Evolutionary conservation across 2,113 vertebrate species (phyloP), one percentile per base, ranked within the genome.

Genomic region (Syngnathus floridae): DNA sequence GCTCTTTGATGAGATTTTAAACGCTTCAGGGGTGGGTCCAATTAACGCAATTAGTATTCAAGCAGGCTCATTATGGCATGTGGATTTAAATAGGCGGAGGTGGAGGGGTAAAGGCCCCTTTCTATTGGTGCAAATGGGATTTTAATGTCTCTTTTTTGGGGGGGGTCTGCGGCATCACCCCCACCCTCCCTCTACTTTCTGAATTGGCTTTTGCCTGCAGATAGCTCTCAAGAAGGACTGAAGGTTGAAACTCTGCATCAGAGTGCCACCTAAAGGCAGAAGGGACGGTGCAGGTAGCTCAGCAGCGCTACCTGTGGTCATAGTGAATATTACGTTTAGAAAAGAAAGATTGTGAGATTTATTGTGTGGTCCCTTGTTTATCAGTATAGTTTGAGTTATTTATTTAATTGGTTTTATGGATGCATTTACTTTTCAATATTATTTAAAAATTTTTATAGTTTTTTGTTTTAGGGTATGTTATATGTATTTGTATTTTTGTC

Each of bases 241-340:
- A 26, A 60, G 61, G 79, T 75, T 82, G 74, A 91, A 91, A 89
- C 79, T 82, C 88, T 91, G 90, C 90, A 88, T 85, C 82, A 86
- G 78, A 90, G 88, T 89, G 68, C 90, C 90, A 87, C 89, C 91
- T 90, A 86, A 90, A 91, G 91, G 89, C 80, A 71, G 48, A 5
- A 71, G 16, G 60, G 62, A 69, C 72, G 51, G 66, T 1, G 70
- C 79, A 77, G 64, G 70, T 60, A 17, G 54, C 54, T 54, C 51
- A 54, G 51, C 9, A 54, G 51, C 51, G 26, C n/a, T 1, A 21
- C 11, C 21, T 21, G 51, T 13, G 51, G 21, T 56, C 5, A 16
- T 11, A 35, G 35, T 56, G 26, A 16, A 16, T 14, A 16, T 13
- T 14, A 16, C 43, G 14, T 14, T 14, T 46, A 14, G 43, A 46